Base-by-base conservation (phyloP, 2,113 vertebrate species). In the Thoracochromis brauschi region DNA sequence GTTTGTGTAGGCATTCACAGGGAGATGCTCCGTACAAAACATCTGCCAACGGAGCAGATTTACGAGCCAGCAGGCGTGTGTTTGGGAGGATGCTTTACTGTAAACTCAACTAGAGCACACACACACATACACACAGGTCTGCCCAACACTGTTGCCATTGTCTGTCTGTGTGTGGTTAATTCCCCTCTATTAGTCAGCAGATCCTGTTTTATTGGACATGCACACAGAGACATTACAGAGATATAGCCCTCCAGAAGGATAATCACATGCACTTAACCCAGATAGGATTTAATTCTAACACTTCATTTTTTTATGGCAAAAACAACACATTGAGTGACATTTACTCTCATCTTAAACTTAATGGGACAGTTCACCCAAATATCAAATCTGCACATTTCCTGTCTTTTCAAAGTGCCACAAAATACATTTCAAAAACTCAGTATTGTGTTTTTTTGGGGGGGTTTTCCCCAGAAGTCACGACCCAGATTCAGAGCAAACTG, bases 21-120 rank as follows among this genome's bases (percentile, higher is more conserved):
- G 40, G 73, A 87, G 83, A 90, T 89, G 86, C 89, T 73, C 88
- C 45, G 8, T 47, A 88, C 92, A 93, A 91, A 93, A 85, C 88
- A 93, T 92, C 86, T 91, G 92, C 91, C 84, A 93, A 91, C 89
- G 3, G 80, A 51, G 87, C 86, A 91, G 85, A 94, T 94, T 94
- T 92, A 92, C 7, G 68, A 92, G 81, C 80, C 47, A 10, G 80
- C 82, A 42, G 86, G 86, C 71, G 51, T 82, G 17, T 57, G 71
- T 88, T 88, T 88, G 80, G 35, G 89, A 89, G 87, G 68, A 88
- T 85, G 84, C 81, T 83, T 90, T 88, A 90, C 81, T 92, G 86
- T 85, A 89, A 65, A 63, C n/a, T 82, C 58, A 6, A 65, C 42
- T 33, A 47, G 42, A 51, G 29, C 29, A 60, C n/a, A 47, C n/a